Evolutionary conservation across 2,797 vertebrate genomes (phyloP), one percentile per base, ranked within the genome.

Genomic region (Urosaurus nigricauda): DNA sequence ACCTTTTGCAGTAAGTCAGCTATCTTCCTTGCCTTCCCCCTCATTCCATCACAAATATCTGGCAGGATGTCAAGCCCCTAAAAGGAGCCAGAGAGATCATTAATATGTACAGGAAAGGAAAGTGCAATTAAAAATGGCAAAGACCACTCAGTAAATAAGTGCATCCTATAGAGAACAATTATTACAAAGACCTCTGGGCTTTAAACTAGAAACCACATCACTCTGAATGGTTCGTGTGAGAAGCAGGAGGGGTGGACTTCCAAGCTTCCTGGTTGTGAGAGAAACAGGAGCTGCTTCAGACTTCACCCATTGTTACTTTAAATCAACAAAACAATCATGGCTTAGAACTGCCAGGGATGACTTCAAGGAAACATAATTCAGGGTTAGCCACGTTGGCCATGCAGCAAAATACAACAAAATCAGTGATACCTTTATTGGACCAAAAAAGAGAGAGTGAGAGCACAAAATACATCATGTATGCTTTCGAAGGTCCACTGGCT

Each of bases 41-140:
- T 4, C 11, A 0, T 13, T 37, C 8, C 14, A 1, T 3, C 5
- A 96, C 95, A 90, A 93, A 90, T 93, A 93, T 94, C 91, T 95
- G 94, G 89, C 95, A 95, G 93, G 9, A 0, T 94, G 93, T 95
- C 91, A 96, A 90, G 80, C 78, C 89, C 85, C 95, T 93, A 95
- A 94, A 96, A 95, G 89, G 88, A 96, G 91, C 87, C 93, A 83
- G 88, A 95, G 88, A 95, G 90, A 96, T 91, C 96, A 95, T 83
- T 96, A 94, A 95, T 95, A 96, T 63, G 90, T 92, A 87, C 90
- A 93, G 90, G 78, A 96, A 93, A 86, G 90, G 94, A 95, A 95
- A 94, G 83, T 90, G 74, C 88, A 94, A 94, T 96, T 96, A 93
- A 96, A 96, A 96, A 93, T 88, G 91, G 83, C 88, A 96, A 95